Percentiles rank a stretch among this genome's conserved stretches.
Conservation (phyloP, 2,797 vertebrate species). For the Eulemur albifrons region DNA sequence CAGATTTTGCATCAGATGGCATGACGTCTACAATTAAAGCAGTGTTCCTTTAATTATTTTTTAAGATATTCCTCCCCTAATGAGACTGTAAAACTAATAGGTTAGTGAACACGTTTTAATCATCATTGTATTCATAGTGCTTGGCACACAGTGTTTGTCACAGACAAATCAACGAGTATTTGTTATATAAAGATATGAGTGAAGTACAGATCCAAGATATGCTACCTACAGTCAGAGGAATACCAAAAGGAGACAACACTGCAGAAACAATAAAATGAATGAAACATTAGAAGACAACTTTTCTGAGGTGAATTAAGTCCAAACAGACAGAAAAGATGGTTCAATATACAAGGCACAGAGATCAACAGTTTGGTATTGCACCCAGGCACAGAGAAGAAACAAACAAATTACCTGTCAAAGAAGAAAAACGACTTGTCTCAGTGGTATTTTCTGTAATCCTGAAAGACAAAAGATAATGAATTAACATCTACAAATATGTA, state of each 20-base stretch:
- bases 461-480: background rate
- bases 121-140: background rate
- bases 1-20: background rate
- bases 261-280: background rate
- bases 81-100: background rate
- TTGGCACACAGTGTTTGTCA: background rate
- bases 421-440: background rate
- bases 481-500: background rate
- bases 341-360: background rate
- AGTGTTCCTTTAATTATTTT: background rate
- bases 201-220: background rate
- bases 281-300: slow-evolving; percentile 9
- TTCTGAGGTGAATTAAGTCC: background rate
- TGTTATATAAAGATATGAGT: background rate
- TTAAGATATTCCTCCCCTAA: background rate
- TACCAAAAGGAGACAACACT: background rate
- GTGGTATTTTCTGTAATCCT: background rate
- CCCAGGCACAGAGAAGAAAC: background rate
- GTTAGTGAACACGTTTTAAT: background rate
- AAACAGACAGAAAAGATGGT: background rate
- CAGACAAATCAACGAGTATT: background rate
- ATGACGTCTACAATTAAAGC: background rate
- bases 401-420: background rate
- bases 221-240: background rate
- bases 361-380: background rate